phyloP scores from a whole-genome alignment of 2,888 invertebrate species.

The Drosophila vallismaia region DNA sequence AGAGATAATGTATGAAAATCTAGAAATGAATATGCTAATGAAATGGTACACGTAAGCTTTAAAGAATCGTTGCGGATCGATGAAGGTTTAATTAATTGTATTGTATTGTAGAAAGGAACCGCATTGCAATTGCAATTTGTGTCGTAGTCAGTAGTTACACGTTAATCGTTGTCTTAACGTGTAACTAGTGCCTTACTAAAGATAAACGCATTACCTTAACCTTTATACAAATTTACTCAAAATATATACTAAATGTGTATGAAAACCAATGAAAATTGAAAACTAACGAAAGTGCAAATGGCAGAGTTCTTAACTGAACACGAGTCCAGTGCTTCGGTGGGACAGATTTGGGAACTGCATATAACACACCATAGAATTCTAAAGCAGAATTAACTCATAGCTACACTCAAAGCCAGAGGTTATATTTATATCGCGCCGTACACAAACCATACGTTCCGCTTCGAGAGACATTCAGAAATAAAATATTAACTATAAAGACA shows the following conservation, averaged over 20 bases:
- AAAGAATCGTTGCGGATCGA: constrained; percentile 49
- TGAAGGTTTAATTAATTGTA: constrained; percentile 4
- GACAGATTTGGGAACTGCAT: constrained; percentile 24
- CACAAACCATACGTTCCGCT: constrained; percentile 46
- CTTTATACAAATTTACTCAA: constrained; percentile 77
- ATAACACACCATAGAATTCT: constrained; percentile 12
- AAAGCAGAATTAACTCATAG: constrained; percentile 12
- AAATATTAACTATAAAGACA: constrained; percentile 49
- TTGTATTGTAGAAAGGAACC: constrained; percentile 29
- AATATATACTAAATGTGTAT: constrained; percentile 34
- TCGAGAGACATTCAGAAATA: constrained; percentile 40
- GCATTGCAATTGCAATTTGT: constrained; percentile 53
- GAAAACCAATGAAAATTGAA: constrained; percentile 8
- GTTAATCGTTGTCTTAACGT: constrained; percentile 77
- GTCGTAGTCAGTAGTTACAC: constrained; percentile 84
- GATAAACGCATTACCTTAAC: constrained; percentile 82
- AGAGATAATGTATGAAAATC: constrained; percentile 39
- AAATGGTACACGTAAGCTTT: constrained; percentile 71
- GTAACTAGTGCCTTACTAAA: constrained; percentile 84
- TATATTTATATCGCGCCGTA: constrained; percentile 53
- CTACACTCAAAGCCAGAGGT: constrained; percentile 46
- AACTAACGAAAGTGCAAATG: constrained; percentile 42
- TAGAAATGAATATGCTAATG: constrained; percentile 63
- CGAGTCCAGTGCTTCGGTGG: constrained; percentile 46
- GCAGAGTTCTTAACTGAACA: constrained; percentile 25